phyloP scores from a whole-genome alignment of 2,113 vertebrate species.

The Meriones unguiculatus region DNA sequence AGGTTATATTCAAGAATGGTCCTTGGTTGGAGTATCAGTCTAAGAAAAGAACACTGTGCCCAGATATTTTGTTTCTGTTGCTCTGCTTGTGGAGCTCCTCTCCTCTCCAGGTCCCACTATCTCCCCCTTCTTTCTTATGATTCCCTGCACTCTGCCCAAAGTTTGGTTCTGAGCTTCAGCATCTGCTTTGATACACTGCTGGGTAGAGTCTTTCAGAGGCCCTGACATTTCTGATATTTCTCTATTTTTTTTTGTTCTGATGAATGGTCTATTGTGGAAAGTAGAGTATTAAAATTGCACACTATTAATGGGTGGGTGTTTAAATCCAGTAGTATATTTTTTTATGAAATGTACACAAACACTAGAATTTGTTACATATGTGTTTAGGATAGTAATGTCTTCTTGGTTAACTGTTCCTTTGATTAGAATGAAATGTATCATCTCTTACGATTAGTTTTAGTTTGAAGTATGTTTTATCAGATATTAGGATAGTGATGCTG shows the following conservation, averaged over 20 bases:
- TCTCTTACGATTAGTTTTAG: neutral
- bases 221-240: neutral
- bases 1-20: too few species aligned
- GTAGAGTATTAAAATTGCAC: neutral
- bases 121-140: too few species aligned
- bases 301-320: neutral
- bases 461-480: neutral
- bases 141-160: too few species aligned
- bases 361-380: neutral
- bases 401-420: neutral
- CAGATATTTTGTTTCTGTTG: too few species aligned
- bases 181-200: too few species aligned
- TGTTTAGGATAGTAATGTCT: neutral
- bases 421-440: neutral
- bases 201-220: too few species aligned
- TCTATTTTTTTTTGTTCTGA: neutral
- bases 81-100: too few species aligned
- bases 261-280: neutral
- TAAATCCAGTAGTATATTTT: neutral
- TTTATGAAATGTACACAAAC: neutral
- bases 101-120: too few species aligned
- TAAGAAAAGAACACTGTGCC: too few species aligned
- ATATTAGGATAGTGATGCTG: neutral
- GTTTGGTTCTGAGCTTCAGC: too few species aligned
- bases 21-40: too few species aligned